These are phyloP conservation scores for Scolanthus callimorphus DNA, from an alignment of 92 coral and sea anemone genomes.

Conservation along the genomic window DNA sequence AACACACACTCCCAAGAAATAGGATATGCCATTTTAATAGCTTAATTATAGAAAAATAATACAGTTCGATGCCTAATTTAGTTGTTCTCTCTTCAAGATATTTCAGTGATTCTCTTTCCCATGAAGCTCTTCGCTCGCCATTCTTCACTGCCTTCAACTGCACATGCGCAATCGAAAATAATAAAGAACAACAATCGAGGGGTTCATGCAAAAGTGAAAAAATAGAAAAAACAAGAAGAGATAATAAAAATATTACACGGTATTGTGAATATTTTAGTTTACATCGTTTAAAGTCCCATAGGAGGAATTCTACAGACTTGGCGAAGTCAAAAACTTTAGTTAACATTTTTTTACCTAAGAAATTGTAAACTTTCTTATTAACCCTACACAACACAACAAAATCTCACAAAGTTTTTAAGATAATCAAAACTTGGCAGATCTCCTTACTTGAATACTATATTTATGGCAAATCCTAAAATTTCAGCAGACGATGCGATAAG, in stretches of 20 bases:
- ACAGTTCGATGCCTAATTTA: background rate
- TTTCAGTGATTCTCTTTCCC: background rate
- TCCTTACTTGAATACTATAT: too few species aligned
- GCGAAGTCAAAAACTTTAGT: background rate
- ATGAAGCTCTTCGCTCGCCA: conserved; percentile 1
- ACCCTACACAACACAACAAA: too few species aligned
- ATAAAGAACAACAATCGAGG: background rate
- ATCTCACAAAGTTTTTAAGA: too few species aligned
- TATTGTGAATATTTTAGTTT: background rate
- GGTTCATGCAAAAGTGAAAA: too few species aligned
- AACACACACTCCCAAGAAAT: background rate
- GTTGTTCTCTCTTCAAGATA: background rate
- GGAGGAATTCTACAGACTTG: background rate
- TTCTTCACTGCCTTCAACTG: background rate
- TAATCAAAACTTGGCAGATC: too few species aligned
- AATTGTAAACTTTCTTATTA: too few species aligned
- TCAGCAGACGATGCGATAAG: too few species aligned
- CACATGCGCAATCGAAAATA: background rate
- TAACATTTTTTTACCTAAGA: too few species aligned
- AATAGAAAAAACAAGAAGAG: too few species aligned
- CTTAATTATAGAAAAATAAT: conserved; percentile 4
- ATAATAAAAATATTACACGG: too few species aligned
- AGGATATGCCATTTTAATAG: conserved; percentile 41
- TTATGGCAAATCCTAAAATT: too few species aligned
- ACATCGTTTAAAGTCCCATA: background rate